Evolutionary conservation across 2,113 vertebrate species (phyloP).

Genomic region (Montifringilla adamsi): DNA sequence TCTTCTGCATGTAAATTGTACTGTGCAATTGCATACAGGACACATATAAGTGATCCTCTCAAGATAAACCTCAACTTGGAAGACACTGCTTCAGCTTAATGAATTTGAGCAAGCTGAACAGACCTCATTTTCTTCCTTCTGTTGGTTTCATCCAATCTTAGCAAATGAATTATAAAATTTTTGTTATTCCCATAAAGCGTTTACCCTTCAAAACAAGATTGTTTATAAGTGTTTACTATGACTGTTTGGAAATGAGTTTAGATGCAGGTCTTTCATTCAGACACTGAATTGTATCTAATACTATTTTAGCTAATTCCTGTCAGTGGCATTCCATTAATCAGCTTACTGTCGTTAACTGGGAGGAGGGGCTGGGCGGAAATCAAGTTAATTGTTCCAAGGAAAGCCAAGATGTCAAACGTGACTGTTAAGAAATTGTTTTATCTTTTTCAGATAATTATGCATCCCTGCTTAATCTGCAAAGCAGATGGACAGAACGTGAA

Average conservation of each 20-base stretch:
- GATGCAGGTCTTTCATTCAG: background rate
- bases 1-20: background rate
- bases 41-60: background rate
- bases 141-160: background rate
- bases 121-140: background rate
- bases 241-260: background rate
- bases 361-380: background rate
- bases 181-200: background rate
- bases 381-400: background rate
- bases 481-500: background rate
- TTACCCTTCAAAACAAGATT: background rate
- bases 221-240: background rate
- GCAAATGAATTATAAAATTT: background rate
- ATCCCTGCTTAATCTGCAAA: background rate
- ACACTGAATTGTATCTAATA: background rate
- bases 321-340: background rate
- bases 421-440: background rate
- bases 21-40: background rate
- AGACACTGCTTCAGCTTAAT: background rate
- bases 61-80: background rate
- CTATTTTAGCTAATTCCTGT: background rate
- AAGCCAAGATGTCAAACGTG: background rate
- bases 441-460: background rate
- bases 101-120: background rate
- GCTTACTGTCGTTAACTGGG: background rate